Evolutionary conservation across 2,888 invertebrate genomes (phyloP).

Genomic region (Cremastobaeus sp.): DNA sequence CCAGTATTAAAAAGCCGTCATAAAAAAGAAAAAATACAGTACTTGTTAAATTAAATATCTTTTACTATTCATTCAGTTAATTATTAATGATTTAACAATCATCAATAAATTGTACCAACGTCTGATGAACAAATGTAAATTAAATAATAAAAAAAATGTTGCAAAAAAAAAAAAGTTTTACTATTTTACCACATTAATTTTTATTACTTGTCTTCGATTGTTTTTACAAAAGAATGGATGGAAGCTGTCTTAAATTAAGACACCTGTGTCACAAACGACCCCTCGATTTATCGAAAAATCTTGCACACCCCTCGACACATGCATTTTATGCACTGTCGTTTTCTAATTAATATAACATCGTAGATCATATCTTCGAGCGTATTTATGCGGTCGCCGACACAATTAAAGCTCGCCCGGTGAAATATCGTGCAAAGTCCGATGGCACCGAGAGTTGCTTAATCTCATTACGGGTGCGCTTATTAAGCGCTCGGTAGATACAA

Average conservation of each 20-base stretch:
- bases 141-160: too few species aligned
- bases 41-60: too few species aligned
- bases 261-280: constrained; percentile 22
- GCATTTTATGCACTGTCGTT: constrained; percentile 49
- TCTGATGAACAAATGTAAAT: too few species aligned
- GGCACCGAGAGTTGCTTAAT: constrained; percentile 60
- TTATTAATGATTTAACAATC: too few species aligned
- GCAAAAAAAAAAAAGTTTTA: too few species aligned
- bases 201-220: not conserved
- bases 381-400: constrained; percentile 53
- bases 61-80: too few species aligned
- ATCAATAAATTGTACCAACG: too few species aligned
- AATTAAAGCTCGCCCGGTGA: constrained; percentile 57
- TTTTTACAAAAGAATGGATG: not conserved
- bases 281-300: constrained; percentile 38
- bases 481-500: constrained; percentile 58
- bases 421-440: constrained; percentile 59
- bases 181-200: too few species aligned
- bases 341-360: constrained; percentile 59
- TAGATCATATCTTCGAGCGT: constrained; percentile 53
- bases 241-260: constrained; percentile 27
- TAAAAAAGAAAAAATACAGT: too few species aligned
- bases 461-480: constrained; percentile 59
- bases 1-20: too few species aligned
- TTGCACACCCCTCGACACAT: constrained; percentile 24